Evolutionary conservation across 1,140 invertebrate genomes (phyloP).

Genomic region (Stegodyphus dumicola): DNA sequence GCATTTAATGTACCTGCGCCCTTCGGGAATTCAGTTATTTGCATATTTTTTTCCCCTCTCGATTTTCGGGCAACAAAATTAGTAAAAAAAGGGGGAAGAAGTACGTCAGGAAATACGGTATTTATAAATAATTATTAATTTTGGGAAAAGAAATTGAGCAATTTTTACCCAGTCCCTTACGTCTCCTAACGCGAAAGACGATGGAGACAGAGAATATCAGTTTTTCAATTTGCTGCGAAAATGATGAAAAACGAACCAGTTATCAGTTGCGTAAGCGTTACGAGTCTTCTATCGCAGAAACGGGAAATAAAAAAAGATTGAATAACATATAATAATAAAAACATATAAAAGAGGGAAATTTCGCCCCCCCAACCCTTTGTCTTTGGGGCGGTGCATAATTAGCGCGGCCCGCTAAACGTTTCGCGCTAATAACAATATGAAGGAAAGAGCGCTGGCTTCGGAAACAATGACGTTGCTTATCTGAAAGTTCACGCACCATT

Average conservation of each 20-base stretch:
- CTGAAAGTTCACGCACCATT: slow-evolving; percentile 5
- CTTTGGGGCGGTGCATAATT: slow-evolving; percentile 26
- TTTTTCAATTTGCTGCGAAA: slow-evolving; percentile 56
- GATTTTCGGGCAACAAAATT: too few species aligned
- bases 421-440: slow-evolving; percentile 46
- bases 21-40: too few species aligned
- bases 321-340: not conserved
- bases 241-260: slow-evolving; percentile 58
- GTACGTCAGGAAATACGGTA: too few species aligned
- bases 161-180: too few species aligned
- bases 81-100: too few species aligned
- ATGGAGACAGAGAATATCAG: slow-evolving; percentile 42
- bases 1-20: too few species aligned
- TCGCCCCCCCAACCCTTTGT: not conserved
- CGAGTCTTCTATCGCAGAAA: not conserved
- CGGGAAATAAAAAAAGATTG: not conserved
- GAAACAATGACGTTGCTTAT: slow-evolving; percentile 11
- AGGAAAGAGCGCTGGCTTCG: slow-evolving; percentile 6
- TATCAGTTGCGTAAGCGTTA: slow-evolving; percentile 49
- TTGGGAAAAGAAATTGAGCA: too few species aligned
- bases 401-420: slow-evolving; percentile 50
- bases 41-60: too few species aligned
- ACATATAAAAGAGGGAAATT: not conserved
- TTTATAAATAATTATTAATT: too few species aligned
- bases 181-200: not conserved